phyloP scores from a whole-genome alignment of 2,888 invertebrate species.

The Mechanitis messenoides region DNA sequence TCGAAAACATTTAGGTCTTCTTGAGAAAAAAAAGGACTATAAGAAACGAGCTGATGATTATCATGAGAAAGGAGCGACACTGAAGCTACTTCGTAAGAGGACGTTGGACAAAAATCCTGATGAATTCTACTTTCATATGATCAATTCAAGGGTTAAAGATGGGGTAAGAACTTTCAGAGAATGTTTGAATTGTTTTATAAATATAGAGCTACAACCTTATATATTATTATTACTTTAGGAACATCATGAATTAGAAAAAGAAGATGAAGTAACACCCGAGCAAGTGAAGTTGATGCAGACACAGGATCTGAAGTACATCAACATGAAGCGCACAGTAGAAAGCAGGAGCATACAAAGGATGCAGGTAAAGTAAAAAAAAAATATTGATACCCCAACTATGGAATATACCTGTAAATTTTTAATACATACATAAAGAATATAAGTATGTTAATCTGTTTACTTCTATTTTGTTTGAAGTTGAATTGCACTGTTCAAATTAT shows the following conservation, averaged over 20 bases:
- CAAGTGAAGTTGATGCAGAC: constrained; percentile 93
- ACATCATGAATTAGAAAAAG: constrained; percentile 82
- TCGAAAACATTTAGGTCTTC: constrained; percentile 84
- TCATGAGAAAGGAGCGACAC: constrained; percentile 87
- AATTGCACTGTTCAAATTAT: no score
- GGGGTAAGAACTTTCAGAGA: constrained; percentile 55
- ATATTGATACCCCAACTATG: background rate
- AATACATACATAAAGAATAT: no score
- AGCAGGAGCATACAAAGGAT: constrained; percentile 78
- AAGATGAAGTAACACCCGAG: constrained; percentile 85
- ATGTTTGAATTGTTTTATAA: background rate
- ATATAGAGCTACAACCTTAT: background rate
- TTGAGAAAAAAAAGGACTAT: constrained; percentile 95
- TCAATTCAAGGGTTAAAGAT: constrained; percentile 85
- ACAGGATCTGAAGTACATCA: constrained; percentile 93
- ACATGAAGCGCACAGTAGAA: constrained; percentile 90
- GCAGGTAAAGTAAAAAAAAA: constrained; percentile 42
- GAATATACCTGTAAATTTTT: no score
- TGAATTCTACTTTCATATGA: constrained; percentile 99
- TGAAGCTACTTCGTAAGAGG: constrained; percentile 87
- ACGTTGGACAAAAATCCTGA: constrained; percentile 97
- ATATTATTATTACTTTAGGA: constrained; percentile 42
- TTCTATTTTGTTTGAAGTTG: no score
- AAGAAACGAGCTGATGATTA: constrained; percentile 85
- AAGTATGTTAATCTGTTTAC: no score